Evolutionary conservation across 2,888 invertebrate genomes (phyloP).

Genomic region (Euplexia lucipara): DNA sequence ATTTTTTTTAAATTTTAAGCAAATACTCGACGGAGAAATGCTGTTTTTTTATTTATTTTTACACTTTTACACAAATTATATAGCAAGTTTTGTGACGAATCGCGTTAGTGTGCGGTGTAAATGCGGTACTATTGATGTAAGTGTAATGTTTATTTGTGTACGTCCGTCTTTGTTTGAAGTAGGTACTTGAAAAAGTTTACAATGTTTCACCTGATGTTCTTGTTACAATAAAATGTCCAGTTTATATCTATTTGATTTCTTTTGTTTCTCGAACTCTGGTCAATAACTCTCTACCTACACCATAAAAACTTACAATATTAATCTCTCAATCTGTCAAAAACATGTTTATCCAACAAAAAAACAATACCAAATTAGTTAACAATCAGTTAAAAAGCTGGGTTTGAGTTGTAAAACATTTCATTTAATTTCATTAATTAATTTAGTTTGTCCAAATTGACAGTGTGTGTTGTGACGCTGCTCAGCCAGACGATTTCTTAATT

Average conservation of each 20-base stretch:
- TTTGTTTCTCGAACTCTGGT: too few species aligned
- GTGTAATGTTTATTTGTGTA: conserved; percentile 83
- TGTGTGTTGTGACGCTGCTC: too few species aligned
- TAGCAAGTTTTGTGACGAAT: conserved; percentile 67
- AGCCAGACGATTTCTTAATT: too few species aligned
- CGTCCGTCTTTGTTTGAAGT: conserved; percentile 73
- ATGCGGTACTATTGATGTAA: conserved; percentile 77
- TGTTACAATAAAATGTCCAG: conserved; percentile 76
- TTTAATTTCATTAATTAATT: too few species aligned
- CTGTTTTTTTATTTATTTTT: conserved; percentile 42
- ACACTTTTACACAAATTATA: conserved; percentile 60
- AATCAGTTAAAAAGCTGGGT: too few species aligned
- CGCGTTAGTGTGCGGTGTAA: conserved; percentile 71
- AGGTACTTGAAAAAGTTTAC: conserved; percentile 75
- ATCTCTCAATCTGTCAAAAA: too few species aligned
- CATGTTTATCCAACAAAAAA: too few species aligned
- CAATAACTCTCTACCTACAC: too few species aligned
- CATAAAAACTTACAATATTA: too few species aligned
- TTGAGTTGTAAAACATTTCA: too few species aligned
- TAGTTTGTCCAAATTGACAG: too few species aligned
- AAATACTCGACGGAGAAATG: conserved; percentile 80
- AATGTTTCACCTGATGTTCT: conserved; percentile 76
- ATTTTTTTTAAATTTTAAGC: conserved; percentile 76
- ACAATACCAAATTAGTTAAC: too few species aligned
- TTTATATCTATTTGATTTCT: conserved; percentile 58